Conservation (phyloP, 2,888 invertebrate species). For the Drosophila buzzatii region DNA sequence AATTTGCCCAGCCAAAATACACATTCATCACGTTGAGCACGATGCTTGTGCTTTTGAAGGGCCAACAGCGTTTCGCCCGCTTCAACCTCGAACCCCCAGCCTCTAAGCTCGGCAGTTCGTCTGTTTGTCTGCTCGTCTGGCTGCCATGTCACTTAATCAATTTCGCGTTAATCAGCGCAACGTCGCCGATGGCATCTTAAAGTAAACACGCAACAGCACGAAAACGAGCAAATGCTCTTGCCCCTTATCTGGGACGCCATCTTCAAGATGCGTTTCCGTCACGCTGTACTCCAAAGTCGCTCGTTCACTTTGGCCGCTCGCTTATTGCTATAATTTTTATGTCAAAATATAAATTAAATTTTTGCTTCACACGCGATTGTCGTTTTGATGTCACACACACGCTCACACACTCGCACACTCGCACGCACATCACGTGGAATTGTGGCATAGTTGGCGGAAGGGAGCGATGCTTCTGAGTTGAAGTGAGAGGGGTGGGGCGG, state of each 20-base stretch:
- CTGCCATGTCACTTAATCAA: conserved; percentile 77
- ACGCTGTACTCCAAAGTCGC: conserved; percentile 32
- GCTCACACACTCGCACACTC: conserved; percentile 29
- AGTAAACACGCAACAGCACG: conserved; percentile 67
- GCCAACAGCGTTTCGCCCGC: not conserved
- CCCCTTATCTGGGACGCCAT: conserved; percentile 57
- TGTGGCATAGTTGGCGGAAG: conserved; percentile 7
- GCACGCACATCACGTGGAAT: conserved; percentile 21
- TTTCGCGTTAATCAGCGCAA: conserved; percentile 78
- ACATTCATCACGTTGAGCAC: conserved; percentile 66
- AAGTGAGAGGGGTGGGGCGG: not conserved
- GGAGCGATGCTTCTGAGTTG: too few species aligned
- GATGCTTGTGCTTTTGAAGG: conserved; percentile 26
- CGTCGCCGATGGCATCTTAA: conserved; percentile 79
- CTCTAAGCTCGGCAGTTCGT: not conserved
- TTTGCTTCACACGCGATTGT: conserved; percentile 81
- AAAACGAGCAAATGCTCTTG: conserved; percentile 42
- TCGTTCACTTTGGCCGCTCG: conserved; percentile 33
- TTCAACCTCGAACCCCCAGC: not conserved
- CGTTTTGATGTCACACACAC: conserved; percentile 76
- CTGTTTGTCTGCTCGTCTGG: conserved; percentile 14
- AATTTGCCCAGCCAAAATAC: conserved; percentile 44
- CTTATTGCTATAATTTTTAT: conserved; percentile 82
- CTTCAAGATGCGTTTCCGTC: conserved; percentile 64
- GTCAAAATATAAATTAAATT: conserved; percentile 81